Percentiles rank a stretch among this genome's conserved stretches.
These are phyloP conservation scores for Pharmacophagus antenor DNA, from an alignment of 2,888 invertebrate genomes.

Conservation along the genomic window DNA sequence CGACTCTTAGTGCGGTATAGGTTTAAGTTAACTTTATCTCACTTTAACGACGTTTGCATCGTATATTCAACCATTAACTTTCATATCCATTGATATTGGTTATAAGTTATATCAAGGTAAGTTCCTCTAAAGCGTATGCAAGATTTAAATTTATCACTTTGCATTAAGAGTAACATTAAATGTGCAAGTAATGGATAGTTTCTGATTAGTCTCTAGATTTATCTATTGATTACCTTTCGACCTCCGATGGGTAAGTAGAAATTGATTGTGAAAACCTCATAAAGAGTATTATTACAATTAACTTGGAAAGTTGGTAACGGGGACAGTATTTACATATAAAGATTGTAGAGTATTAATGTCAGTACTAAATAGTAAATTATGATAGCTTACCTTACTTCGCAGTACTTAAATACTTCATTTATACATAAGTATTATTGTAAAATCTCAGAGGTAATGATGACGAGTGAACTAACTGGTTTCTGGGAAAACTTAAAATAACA, in stretches of 20 bases:
- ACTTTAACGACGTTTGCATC: slow-evolving; percentile 51
- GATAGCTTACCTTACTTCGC: too few relatives aligned
- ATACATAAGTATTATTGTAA: too few relatives aligned
- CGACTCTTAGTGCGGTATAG: slow-evolving; percentile 46
- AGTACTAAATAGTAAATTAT: too few relatives aligned
- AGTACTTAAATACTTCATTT: too few relatives aligned
- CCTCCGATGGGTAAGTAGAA: not conserved
- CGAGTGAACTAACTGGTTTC: too few relatives aligned
- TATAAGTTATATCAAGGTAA: slow-evolving; percentile 2
- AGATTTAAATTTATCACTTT: slow-evolving; percentile 33
- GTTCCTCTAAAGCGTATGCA: slow-evolving; percentile 25
- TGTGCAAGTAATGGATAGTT: not conserved
- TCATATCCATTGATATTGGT: slow-evolving; percentile 20
- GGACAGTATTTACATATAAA: too few relatives aligned
- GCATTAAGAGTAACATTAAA: slow-evolving; percentile 15
- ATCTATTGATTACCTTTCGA: not conserved
- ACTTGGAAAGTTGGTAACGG: not conserved
- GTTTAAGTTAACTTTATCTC: slow-evolving; percentile 62
- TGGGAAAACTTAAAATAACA: too few relatives aligned
- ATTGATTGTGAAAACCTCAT: not conserved
- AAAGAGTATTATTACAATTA: not conserved
- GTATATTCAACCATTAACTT: slow-evolving; percentile 23
- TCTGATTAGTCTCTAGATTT: not conserved
- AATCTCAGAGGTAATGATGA: too few relatives aligned
- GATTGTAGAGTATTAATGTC: too few relatives aligned